phyloP scores from a whole-genome alignment of 1,140 invertebrate genomes.

The Colletes gigas region DNA sequence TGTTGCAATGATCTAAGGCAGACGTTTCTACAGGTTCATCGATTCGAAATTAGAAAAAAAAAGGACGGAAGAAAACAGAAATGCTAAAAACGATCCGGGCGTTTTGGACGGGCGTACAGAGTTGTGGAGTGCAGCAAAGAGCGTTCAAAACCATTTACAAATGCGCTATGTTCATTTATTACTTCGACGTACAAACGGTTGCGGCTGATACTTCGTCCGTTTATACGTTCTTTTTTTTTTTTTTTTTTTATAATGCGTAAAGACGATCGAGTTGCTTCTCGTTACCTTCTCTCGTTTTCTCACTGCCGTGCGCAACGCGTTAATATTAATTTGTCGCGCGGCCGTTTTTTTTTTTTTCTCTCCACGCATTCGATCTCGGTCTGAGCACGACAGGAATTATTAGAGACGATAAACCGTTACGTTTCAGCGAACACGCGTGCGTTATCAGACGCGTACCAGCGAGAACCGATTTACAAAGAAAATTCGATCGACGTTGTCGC shows the following conservation, averaged over 20 bases:
- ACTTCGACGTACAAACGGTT: constrained; percentile 56
- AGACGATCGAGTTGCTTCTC: constrained; percentile 48
- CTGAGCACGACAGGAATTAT: constrained; percentile 38
- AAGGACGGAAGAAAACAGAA: not conserved
- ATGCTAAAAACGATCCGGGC: constrained; percentile 38
- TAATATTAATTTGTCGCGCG: constrained; percentile 41
- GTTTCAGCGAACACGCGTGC: not conserved
- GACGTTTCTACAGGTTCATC: constrained; percentile 33
- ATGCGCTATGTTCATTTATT: constrained; percentile 50
- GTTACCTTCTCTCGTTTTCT: constrained; percentile 55
- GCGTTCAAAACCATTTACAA: constrained; percentile 57
- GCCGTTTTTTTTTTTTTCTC: constrained; percentile 11
- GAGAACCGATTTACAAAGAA: constrained; percentile 12
- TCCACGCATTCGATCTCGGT: constrained; percentile 51
- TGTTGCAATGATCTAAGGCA: constrained; percentile 56
- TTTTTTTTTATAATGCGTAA: constrained; percentile 42
- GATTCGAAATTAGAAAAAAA: constrained; percentile 8
- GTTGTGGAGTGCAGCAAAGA: constrained; percentile 69
- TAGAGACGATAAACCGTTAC: too few species aligned
- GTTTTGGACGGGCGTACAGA: constrained; percentile 62
- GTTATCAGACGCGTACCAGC: constrained; percentile 25
- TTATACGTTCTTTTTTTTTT: not conserved
- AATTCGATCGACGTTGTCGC: not conserved
- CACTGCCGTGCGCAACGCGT: constrained; percentile 35
- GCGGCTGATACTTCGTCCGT: not conserved